These are phyloP conservation scores for Cheilosia grossa DNA, from an alignment of 2,888 invertebrate genomes.

Conservation along the genomic window DNA sequence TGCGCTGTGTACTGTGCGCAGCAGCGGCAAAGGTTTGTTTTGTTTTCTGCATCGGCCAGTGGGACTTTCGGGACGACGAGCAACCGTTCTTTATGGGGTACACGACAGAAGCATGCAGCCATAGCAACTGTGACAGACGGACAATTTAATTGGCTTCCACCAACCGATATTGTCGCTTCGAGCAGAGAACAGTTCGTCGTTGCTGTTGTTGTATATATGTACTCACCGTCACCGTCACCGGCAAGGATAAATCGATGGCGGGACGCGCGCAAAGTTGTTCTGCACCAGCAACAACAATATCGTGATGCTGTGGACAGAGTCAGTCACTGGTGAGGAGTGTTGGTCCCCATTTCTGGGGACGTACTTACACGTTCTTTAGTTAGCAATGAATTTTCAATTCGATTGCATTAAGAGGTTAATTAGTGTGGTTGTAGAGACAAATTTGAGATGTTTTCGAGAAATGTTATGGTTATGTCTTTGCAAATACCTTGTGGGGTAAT, in stretches of 20 bases:
- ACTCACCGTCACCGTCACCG: slow-evolving; percentile 5
- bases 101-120: slow-evolving; percentile 73
- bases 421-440: slow-evolving; percentile 72
- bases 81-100: slow-evolving; percentile 69
- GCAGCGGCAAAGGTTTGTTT: slow-evolving; percentile 4
- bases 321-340: slow-evolving; percentile 46
- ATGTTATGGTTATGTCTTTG: slow-evolving; percentile 71
- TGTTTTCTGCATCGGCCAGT: slow-evolving; percentile 26
- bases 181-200: slow-evolving; percentile 45
- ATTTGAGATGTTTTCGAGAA: slow-evolving; percentile 70
- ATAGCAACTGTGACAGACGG: slow-evolving; percentile 73
- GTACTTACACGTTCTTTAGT: slow-evolving; percentile 70
- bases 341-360: slow-evolving; percentile 49
- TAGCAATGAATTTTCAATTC: slow-evolving; percentile 73
- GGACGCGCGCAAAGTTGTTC: not conserved
- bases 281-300: slow-evolving; percentile 46
- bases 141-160: slow-evolving; percentile 74
- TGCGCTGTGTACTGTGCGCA: slow-evolving; percentile 25
- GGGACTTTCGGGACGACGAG: slow-evolving; percentile 33
- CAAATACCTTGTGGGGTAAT: slow-evolving; percentile 51
- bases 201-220: not conserved
- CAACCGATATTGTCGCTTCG: slow-evolving; percentile 65
- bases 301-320: slow-evolving; percentile 55
- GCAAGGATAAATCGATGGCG: slow-evolving; percentile 8
- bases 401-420: slow-evolving; percentile 74